Percentiles rank a stretch among this genome's conserved stretches.
phyloP scores from a whole-genome alignment of 35 echinoderm and acorn worm species.

The Anneissia japonica region DNA sequence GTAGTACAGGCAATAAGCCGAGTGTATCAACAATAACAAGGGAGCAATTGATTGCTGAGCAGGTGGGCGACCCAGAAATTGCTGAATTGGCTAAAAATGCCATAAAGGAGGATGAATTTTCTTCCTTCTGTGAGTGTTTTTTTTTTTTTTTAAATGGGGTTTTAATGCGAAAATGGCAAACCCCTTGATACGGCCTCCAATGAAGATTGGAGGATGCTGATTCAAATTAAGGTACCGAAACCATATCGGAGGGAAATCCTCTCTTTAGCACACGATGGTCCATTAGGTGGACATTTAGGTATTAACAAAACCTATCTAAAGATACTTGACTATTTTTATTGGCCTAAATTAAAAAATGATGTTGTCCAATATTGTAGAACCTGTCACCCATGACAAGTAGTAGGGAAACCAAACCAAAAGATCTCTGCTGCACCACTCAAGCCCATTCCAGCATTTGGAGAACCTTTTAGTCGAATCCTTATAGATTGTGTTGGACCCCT shows the following conservation, averaged over 20 bases:
- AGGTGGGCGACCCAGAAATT: background rate
- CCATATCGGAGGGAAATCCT: constrained; percentile 20
- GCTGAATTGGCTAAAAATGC: background rate
- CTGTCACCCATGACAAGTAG: constrained; percentile 54
- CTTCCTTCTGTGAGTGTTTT: constrained; percentile 3
- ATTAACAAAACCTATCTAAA: constrained; percentile 7
- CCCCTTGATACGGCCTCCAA: background rate
- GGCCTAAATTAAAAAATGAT: constrained; percentile 29
- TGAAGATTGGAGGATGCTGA: constrained; percentile 13
- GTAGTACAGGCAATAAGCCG: background rate
- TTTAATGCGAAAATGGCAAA: constrained; percentile 29
- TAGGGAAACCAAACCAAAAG: constrained; percentile 39
- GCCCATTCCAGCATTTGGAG: constrained; percentile 48
- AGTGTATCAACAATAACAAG: background rate
- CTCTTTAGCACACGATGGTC: constrained; percentile 13
- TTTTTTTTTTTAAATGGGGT: background rate
- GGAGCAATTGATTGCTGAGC: background rate
- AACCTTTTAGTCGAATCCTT: constrained; percentile 42
- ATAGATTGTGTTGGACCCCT: constrained; percentile 65
- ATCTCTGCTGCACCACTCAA: constrained; percentile 20
- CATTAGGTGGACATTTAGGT: constrained; percentile 17
- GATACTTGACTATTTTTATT: constrained; percentile 26
- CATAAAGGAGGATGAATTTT: background rate
- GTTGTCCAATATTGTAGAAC: constrained; percentile 26
- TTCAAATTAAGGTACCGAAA: constrained; percentile 31